phyloP scores from a whole-genome alignment of 1,140 invertebrate species.

The Xylocopa sonorina region DNA sequence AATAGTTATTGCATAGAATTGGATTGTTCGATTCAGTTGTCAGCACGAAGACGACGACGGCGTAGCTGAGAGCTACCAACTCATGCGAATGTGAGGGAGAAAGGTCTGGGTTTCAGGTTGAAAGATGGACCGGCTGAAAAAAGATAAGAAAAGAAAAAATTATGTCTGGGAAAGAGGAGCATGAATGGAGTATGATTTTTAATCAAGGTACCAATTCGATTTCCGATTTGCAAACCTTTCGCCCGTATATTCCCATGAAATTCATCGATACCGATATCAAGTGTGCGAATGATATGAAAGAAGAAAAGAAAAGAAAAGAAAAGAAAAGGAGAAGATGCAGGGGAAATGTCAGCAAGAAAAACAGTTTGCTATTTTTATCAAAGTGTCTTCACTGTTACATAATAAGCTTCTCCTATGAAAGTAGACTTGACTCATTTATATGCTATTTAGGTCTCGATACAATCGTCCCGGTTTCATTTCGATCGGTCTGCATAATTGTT shows the following conservation, averaged over 20 bases:
- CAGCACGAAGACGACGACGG: constrained; percentile 67
- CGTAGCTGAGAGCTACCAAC: constrained; percentile 81
- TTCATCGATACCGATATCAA: neutral
- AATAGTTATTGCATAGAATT: constrained; percentile 47
- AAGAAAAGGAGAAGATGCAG: neutral
- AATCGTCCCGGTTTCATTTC: constrained; percentile 36
- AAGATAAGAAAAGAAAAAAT: constrained; percentile 81
- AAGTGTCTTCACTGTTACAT: constrained; percentile 18
- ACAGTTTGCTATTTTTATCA: neutral
- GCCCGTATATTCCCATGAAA: neutral
- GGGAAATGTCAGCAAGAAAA: neutral
- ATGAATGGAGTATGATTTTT: constrained; percentile 14
- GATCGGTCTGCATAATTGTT: constrained; percentile 21
- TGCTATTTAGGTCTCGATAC: constrained; percentile 38
- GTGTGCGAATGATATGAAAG: neutral
- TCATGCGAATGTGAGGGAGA: constrained; percentile 84
- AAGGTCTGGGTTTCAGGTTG: constrained; percentile 85
- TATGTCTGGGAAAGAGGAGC: constrained; percentile 64
- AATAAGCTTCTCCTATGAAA: constrained; percentile 24
- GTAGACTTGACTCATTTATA: constrained; percentile 21
- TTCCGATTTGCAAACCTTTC: neutral
- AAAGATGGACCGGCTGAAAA: constrained; percentile 86
- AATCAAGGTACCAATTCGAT: neutral
- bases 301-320: neutral
- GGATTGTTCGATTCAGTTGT: constrained; percentile 59